Base-by-base conservation (phyloP, 2,888 invertebrate genomes). In the Schizaphis graminum region DNA sequence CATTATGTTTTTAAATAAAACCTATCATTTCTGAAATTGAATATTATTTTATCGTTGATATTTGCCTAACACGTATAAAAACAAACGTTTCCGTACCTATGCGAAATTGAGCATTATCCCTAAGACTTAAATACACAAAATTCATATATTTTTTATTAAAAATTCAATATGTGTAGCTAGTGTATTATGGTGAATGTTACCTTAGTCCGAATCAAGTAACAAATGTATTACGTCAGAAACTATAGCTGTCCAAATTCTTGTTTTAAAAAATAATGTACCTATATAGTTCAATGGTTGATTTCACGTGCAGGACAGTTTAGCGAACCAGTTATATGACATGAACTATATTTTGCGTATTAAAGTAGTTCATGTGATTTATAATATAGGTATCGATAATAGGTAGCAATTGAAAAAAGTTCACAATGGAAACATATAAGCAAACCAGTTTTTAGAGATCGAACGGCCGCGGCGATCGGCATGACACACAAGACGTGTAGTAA, bases 301-400 rank as follows among this genome's bases (percentile, higher is more conserved):
- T 77, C 77, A 35, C 77, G 77, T 77, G n/a, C n/a, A n/a, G 8
- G 77, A 77, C 77, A 35, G 35, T 77, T 77, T 77, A 77, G 77
- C 35, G 35, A 77, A 77, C 77, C 35, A 77, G 77, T 77, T 77
- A 35, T 77, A 77, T 77, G 77, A 3, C 35, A 24, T 35, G 77
- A 77, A 77, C 77, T 77, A 77, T 35, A 77, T 77, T 77, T 77
- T 77, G 77, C 77, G 77, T 77, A 77, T 41, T 77, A 89, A 89
- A 89, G 77, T 77, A 77, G 77, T 77, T 77, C 67, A 67, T n/a
- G 5, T 35, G 35, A 2, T 35, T 35, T 67, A 67, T 16, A 67
- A 35, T 28, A 61, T 35, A 35, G 21, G 21, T 77, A 77, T 35
- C 21, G 35, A 77, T 5, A 77, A 77, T 77, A 8, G 35, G 3